Evolutionary conservation across 2,113 vertebrate genomes (phyloP).

Genomic region (Rynchops niger): DNA sequence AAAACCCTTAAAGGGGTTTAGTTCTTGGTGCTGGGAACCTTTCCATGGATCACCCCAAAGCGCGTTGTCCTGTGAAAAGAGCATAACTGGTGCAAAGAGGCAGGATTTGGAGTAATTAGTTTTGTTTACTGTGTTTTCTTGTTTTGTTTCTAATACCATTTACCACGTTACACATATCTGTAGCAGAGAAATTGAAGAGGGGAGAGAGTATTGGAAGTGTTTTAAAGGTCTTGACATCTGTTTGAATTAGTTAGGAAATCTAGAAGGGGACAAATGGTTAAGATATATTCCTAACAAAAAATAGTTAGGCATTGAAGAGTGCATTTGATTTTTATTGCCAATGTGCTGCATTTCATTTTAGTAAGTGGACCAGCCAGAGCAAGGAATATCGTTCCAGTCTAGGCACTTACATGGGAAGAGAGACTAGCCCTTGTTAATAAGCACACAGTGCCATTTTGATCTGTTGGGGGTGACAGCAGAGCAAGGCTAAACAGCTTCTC

Average conservation of each 20-base stretch:
- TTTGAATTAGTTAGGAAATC: not conserved
- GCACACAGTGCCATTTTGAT: not conserved
- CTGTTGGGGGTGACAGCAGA: not conserved
- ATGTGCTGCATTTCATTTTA: not conserved
- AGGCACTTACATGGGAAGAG: not conserved
- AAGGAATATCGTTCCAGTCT: not conserved
- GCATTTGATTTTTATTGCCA: not conserved
- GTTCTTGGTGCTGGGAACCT: not conserved
- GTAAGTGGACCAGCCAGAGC: not conserved
- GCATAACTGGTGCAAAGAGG: not conserved
- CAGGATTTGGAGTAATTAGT: not conserved
- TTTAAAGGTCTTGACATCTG: not conserved
- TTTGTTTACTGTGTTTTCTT: not conserved
- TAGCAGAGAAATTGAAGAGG: not conserved
- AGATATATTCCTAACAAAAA: not conserved
- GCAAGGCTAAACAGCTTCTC: not conserved
- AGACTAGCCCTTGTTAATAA: not conserved
- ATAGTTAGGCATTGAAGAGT: not conserved
- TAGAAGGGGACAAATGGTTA: not conserved
- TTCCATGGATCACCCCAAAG: not conserved
- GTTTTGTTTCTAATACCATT: not conserved
- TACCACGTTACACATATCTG: not conserved
- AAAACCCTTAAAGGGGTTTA: not conserved
- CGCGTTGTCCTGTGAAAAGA: not conserved
- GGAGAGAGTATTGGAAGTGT: not conserved